Evolutionary conservation across 2,113 vertebrate genomes (phyloP).

Genomic region (Pachycephala philippinensis): DNA sequence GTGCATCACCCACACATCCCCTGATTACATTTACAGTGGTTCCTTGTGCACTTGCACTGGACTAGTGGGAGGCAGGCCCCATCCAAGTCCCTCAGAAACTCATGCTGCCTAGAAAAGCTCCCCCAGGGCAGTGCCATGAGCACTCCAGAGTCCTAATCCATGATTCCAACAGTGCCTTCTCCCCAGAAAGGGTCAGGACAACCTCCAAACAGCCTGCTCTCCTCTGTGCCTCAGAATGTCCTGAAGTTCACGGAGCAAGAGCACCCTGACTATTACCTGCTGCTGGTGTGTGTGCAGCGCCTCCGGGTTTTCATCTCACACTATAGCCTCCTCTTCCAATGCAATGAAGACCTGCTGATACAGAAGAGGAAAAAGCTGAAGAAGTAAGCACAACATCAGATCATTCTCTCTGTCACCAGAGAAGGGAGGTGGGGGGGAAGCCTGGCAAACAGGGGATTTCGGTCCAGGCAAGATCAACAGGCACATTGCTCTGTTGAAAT

Average conservation of each 20-base stretch:
- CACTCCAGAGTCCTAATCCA: neutral
- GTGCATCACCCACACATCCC: neutral
- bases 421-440: neutral
- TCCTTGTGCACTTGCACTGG: neutral
- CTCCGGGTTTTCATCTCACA: slow-evolving; percentile 89
- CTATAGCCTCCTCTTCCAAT: slow-evolving; percentile 89
- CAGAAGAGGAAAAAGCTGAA: slow-evolving; percentile 89
- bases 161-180: neutral
- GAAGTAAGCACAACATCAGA: slow-evolving; percentile 75
- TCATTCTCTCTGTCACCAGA: neutral
- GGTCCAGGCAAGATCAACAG: neutral
- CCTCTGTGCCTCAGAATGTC: slow-evolving; percentile 76
- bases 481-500: neutral
- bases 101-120: neutral
- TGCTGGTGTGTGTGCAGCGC: slow-evolving; percentile 92
- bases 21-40: neutral
- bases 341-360: slow-evolving; percentile 91
- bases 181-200: neutral
- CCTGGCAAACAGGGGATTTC: neutral
- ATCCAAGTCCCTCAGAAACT: neutral
- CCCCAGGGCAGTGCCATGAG: neutral
- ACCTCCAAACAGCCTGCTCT: slow-evolving; percentile 15
- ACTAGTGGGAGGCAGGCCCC: neutral
- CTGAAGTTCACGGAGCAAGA: slow-evolving; percentile 91
- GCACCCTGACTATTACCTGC: slow-evolving; percentile 94